phyloP scores from a whole-genome alignment of 2,113 vertebrate genomes.

The Garra rufa region DNA sequence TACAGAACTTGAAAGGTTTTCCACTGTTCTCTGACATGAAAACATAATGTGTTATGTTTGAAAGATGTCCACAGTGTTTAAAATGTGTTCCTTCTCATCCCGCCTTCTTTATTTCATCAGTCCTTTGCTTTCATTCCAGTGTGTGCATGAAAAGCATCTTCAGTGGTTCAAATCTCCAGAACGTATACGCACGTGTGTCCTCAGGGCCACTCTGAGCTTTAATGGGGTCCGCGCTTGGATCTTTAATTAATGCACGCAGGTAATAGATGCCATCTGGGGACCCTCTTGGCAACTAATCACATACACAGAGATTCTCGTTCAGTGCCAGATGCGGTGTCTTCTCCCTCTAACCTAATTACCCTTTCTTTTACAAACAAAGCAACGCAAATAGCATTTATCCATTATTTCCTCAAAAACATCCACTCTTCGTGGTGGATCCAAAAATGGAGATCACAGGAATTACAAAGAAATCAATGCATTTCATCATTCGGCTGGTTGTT shows the following conservation, averaged over 20 bases:
- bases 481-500: constrained; percentile 48
- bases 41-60: constrained; percentile 7
- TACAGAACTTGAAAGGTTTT: neutral
- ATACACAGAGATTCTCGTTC: constrained; percentile 41
- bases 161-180: constrained; percentile 35
- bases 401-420: constrained; percentile 62
- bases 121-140: constrained; percentile 12
- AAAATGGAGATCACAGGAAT: constrained; percentile 55
- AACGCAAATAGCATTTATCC: constrained; percentile 60
- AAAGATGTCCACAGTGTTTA: neutral
- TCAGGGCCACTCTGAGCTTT: constrained; percentile 41
- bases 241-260: constrained; percentile 66
- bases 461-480: constrained; percentile 63
- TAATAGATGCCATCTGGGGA: constrained; percentile 63
- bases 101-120: constrained; percentile 5
- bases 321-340: constrained; percentile 51
- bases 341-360: constrained; percentile 62
- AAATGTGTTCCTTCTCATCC: neutral
- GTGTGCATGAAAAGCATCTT: constrained; percentile 21
- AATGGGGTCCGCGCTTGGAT: constrained; percentile 50
- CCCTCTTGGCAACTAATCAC: constrained; percentile 65
- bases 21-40: constrained; percentile 6
- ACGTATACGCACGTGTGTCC: constrained; percentile 41
- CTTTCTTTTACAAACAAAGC: constrained; percentile 68
- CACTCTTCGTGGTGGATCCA: constrained; percentile 13